A percentile compares a stretch with the other conserved stretches of the same genome.
Evolutionary conservation across 2,797 vertebrate species (phyloP).

Genomic region (Holocentrus rufus): DNA sequence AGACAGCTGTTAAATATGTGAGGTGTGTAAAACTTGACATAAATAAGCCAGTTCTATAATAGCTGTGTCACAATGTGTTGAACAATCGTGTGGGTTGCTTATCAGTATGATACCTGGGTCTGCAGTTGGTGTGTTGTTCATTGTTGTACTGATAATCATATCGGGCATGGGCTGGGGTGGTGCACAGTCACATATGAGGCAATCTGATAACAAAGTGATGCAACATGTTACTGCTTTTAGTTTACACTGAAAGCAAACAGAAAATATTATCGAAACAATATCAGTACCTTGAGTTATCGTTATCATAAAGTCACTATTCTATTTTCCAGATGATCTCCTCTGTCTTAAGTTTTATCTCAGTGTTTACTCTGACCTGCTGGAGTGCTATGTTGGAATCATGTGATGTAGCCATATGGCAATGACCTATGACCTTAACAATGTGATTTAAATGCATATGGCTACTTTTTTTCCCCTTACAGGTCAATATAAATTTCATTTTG

Average conservation of each 20-base stretch:
- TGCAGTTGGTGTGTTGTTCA: constrained; percentile 66
- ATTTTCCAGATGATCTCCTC: no score
- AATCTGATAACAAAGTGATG: constrained; percentile 77
- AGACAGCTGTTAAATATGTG: background rate
- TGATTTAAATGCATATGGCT: no score
- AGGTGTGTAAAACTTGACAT: background rate
- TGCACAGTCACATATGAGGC: constrained; percentile 84
- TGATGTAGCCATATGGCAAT: no score
- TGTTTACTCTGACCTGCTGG: background rate
- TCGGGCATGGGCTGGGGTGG: constrained; percentile 78
- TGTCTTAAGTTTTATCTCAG: no score
- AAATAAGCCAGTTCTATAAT: background rate
- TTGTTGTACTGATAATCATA: constrained; percentile 74
- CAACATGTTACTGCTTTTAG: no score
- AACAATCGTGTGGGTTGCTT: background rate
- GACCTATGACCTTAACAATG: no score
- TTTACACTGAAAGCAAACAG: no score
- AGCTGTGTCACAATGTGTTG: background rate
- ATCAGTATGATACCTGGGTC: constrained; percentile 82
- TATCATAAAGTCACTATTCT: no score
- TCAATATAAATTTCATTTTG: no score
- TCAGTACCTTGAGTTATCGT: no score
- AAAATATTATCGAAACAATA: no score
- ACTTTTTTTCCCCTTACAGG: no score
- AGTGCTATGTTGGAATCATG: background rate